Conservation (phyloP, 2,113 vertebrate genomes). For the Bothrops jararaca region DNA sequence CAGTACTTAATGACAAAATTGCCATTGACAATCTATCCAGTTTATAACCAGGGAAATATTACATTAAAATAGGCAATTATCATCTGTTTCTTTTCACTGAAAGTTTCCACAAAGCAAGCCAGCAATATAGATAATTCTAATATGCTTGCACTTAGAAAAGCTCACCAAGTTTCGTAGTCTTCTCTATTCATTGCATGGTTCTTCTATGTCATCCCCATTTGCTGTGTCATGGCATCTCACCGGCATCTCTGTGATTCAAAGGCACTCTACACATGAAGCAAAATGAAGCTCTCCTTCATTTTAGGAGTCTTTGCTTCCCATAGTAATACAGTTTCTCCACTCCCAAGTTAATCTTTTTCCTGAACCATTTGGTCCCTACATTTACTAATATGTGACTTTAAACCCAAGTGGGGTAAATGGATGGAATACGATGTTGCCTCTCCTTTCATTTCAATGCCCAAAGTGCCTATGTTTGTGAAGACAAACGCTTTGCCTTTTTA, state of each 20-base stretch:
- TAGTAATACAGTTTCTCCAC: background rate
- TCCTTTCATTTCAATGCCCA: background rate
- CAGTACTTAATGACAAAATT: slow-evolving; percentile 12
- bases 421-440: background rate
- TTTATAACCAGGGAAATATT: background rate
- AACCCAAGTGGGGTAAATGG: background rate
- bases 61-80: background rate
- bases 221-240: background rate
- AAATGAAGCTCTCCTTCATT: background rate
- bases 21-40: background rate
- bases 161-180: background rate
- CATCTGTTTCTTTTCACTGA: background rate
- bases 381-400: background rate
- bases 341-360: background rate
- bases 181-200: background rate
- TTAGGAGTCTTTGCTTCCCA: background rate
- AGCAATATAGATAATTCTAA: background rate
- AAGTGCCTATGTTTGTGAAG: background rate
- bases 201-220: background rate
- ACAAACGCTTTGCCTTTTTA: background rate
- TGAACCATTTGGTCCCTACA: background rate
- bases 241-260: background rate
- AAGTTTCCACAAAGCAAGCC: background rate
- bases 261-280: background rate
- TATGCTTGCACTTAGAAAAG: background rate